A percentile compares a stretch with the other conserved stretches of the same genome.
phyloP scores from a whole-genome alignment of 2,797 vertebrate genomes.

The Diplodus sargus region DNA sequence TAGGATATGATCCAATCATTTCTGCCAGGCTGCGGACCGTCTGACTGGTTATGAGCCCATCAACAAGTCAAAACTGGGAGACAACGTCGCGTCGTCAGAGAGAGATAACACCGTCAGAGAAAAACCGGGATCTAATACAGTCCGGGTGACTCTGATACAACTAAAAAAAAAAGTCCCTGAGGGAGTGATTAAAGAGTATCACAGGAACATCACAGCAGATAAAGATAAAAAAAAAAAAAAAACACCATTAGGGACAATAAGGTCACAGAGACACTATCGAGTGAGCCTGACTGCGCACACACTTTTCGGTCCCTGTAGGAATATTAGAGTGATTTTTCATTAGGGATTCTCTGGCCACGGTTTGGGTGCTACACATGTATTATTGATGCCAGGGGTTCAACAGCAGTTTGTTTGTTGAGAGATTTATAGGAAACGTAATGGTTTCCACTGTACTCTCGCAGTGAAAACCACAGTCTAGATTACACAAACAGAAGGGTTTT shows the following conservation, averaged over 20 bases:
- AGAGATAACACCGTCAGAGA: constrained; percentile 6
- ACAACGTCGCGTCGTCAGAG: constrained; percentile 22
- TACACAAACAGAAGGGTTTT: constrained; percentile 47
- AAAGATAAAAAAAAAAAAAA: neutral
- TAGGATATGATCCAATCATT: constrained; percentile 70
- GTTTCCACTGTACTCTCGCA: constrained; percentile 45
- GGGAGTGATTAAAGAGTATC: constrained; percentile 42
- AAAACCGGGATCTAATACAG: neutral
- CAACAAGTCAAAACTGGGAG: constrained; percentile 63
- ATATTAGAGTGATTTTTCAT: constrained; percentile 64
- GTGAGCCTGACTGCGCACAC: neutral
- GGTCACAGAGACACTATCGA: constrained; percentile 15
- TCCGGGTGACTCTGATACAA: constrained; percentile 5
- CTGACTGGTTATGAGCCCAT: constrained; percentile 59
- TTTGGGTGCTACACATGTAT: constrained; percentile 47
- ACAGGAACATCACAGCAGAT: constrained; percentile 31
- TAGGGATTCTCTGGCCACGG: constrained; percentile 30
- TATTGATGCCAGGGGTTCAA: constrained; percentile 61
- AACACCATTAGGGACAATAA: constrained; percentile 31
- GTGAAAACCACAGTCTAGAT: constrained; percentile 48
- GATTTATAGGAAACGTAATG: constrained; percentile 60
- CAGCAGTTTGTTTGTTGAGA: constrained; percentile 50
- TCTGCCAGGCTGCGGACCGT: constrained; percentile 47
- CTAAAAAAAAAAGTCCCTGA: constrained; percentile 26
- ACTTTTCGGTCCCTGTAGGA: constrained; percentile 18